phyloP scores from a whole-genome alignment of 2,797 vertebrate genomes.

The Remorina albescens region DNA sequence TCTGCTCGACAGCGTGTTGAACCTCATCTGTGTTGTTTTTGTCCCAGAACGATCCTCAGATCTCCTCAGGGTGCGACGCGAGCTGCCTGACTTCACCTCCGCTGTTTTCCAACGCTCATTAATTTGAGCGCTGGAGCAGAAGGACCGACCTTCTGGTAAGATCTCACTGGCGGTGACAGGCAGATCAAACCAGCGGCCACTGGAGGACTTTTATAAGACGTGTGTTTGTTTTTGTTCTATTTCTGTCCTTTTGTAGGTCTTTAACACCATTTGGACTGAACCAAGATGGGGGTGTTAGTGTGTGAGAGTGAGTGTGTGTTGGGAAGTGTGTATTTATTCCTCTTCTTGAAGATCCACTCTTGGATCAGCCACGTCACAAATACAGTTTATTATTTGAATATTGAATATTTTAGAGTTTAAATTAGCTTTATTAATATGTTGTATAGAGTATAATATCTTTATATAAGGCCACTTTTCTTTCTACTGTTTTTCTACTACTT shows the following conservation, averaged over 20 bases:
- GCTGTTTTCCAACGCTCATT: constrained; percentile 37
- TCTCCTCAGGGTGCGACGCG: constrained; percentile 59
- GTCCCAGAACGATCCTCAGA: constrained; percentile 44
- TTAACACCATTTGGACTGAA: constrained; percentile 28
- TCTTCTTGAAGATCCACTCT: constrained; percentile 19
- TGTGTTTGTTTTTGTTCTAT: constrained; percentile 30
- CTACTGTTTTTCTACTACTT: constrained; percentile 68
- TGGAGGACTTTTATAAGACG: constrained; percentile 18
- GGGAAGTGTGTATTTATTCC: constrained; percentile 44
- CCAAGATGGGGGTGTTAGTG: constrained; percentile 6
- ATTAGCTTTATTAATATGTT: constrained; percentile 52
- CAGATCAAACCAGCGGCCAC: constrained; percentile 38
- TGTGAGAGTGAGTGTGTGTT: not conserved
- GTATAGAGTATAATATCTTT: constrained; percentile 47
- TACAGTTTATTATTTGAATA: constrained; percentile 42
- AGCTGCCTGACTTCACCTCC: constrained; percentile 48
- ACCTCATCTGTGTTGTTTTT: no score
- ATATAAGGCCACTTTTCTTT: constrained; percentile 50
- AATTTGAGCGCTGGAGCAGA: constrained; percentile 19
- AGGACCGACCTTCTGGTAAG: constrained; percentile 25
- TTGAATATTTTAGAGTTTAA: constrained; percentile 33
- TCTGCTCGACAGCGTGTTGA: no score
- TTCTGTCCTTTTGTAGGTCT: constrained; percentile 24
- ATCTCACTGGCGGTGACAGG: constrained; percentile 21
- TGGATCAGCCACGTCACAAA: constrained; percentile 40